Evolutionary conservation across 2,113 vertebrate genomes (phyloP).

Genomic region (Fulica atra): DNA sequence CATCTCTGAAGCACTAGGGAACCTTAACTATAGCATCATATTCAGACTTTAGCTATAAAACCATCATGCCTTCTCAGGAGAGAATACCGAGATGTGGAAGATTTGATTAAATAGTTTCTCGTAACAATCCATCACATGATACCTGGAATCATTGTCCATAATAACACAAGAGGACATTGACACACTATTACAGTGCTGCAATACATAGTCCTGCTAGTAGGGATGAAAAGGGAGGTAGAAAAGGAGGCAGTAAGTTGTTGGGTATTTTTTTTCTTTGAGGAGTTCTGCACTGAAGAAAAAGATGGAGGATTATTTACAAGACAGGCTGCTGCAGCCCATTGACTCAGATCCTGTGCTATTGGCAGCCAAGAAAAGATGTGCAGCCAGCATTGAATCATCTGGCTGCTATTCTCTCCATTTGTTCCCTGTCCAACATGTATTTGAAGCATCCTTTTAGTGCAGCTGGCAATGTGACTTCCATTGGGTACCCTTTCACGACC

Average conservation of each 20-base stretch:
- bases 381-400: constrained; percentile 52
- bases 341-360: constrained; percentile 21
- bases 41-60: not conserved
- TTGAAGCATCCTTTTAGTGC: constrained; percentile 1
- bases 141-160: not conserved
- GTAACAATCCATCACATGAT: not conserved
- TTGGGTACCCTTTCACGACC: not conserved
- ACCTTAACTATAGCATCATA: not conserved
- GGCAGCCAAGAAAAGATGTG: constrained; percentile 30
- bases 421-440: not conserved
- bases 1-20: not conserved
- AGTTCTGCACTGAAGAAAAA: not conserved
- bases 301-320: constrained; percentile 26
- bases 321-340: not conserved
- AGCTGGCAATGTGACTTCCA: not conserved
- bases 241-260: not conserved
- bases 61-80: not conserved
- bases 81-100: not conserved
- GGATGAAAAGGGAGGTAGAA: not conserved
- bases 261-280: not conserved
- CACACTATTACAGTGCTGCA: not conserved
- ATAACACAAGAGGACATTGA: not conserved
- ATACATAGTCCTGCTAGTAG: not conserved
- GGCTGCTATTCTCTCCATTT: constrained; percentile 20
- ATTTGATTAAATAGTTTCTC: not conserved